Evolutionary conservation across 1,140 invertebrate genomes (phyloP).

Genomic region (Alviniconcha marisindica): DNA sequence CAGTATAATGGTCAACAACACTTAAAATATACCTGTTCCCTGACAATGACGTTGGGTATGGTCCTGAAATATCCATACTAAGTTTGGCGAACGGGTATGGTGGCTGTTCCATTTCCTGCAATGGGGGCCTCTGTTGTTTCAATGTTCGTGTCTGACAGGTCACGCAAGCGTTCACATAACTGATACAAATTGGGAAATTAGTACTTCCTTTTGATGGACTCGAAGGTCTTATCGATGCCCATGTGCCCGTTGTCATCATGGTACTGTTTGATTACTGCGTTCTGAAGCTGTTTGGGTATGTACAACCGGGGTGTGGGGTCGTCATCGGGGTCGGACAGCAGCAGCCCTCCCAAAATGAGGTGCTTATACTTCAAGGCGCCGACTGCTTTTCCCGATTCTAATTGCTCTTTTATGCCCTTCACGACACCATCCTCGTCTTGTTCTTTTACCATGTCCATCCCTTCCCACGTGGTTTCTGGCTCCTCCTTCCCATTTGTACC

Average conservation of each 20-base stretch:
- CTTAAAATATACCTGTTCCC: conserved; percentile 46
- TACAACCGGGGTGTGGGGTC: conserved; percentile 33
- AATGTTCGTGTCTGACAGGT: conserved; percentile 42
- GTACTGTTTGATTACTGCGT: conserved; percentile 36
- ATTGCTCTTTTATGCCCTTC: neutral
- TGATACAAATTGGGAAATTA: conserved; percentile 50
- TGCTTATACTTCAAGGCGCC: no score
- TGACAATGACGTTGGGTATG: conserved; percentile 18
- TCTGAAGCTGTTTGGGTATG: conserved; percentile 26
- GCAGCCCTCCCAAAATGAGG: no score
- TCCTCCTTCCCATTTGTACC: neutral
- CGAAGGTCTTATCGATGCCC: conserved; percentile 41
- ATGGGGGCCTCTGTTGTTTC: conserved; percentile 34
- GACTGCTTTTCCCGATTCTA: neutral
- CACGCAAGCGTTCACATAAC: conserved; percentile 35
- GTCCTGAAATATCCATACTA: no score
- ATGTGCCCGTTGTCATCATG: conserved; percentile 46
- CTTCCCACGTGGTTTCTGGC: neutral
- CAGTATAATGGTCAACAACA: conserved; percentile 39
- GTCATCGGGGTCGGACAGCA: conserved; percentile 35
- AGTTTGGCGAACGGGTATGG: neutral
- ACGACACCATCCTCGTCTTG: conserved; percentile 36
- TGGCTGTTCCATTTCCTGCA: conserved; percentile 47
- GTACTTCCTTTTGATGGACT: conserved; percentile 36
- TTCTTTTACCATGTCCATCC: conserved; percentile 26